Percentiles rank a stretch among this genome's conserved stretches.
These are phyloP conservation scores for Drosophila rhopaloa DNA, from an alignment of 1,140 invertebrate genomes.

Conservation along the genomic window DNA sequence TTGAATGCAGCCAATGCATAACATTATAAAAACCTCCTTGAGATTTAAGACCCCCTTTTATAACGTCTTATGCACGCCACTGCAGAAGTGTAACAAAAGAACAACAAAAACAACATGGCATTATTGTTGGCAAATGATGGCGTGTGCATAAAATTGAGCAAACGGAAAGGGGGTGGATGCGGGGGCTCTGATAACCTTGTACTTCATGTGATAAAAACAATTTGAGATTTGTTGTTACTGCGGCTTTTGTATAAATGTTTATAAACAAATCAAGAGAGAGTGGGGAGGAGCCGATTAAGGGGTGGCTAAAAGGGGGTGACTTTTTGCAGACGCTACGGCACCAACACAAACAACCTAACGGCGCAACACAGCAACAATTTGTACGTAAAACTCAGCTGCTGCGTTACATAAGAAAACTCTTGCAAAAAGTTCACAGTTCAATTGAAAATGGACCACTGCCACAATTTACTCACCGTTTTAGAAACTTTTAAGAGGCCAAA, in stretches of 20 bases:
- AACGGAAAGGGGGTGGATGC: background rate
- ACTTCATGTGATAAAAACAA: slow-evolving; percentile 33
- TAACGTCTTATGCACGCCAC: background rate
- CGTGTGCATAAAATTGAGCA: slow-evolving; percentile 20
- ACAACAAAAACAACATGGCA: slow-evolving; percentile 3
- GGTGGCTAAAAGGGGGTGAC: slow-evolving; percentile 8
- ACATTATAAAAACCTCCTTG: no score
- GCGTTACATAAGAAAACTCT: slow-evolving; percentile 45
- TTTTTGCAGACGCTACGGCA: slow-evolving; percentile 15
- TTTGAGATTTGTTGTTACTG: background rate
- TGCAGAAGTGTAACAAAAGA: background rate
- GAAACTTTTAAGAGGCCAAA: slow-evolving; percentile 36
- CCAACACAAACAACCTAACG: slow-evolving; percentile 6
- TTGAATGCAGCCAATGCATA: no score
- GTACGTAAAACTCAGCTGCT: slow-evolving; percentile 44
- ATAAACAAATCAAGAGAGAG: slow-evolving; percentile 29
- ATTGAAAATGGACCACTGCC: slow-evolving; percentile 13
- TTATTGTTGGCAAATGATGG: slow-evolving; percentile 19
- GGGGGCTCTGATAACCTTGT: slow-evolving; percentile 19
- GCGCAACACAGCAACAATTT: slow-evolving; percentile 37
- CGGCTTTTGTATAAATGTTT: slow-evolving; percentile 20
- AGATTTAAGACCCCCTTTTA: background rate
- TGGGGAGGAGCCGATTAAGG: background rate
- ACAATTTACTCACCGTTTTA: slow-evolving; percentile 44
- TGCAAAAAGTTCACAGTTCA: slow-evolving; percentile 5